Conservation (phyloP, 2,113 vertebrate species). For the Perca schrenkii region DNA sequence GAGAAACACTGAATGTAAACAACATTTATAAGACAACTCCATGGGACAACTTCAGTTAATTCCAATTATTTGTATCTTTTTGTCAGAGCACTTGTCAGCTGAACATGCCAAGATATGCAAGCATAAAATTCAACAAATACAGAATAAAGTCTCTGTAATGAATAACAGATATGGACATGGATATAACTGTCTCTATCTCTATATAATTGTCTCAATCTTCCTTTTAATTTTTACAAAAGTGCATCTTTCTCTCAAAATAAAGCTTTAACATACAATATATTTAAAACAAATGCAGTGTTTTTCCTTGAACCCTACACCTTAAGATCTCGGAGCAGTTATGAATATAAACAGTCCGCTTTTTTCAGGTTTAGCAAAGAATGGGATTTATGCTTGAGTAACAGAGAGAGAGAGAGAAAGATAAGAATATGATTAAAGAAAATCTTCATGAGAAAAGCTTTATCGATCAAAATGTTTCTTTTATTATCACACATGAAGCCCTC, state of each 20-base stretch:
- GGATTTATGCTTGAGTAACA: constrained; percentile 5
- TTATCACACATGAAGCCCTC: constrained; percentile 4
- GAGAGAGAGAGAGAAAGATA: background rate
- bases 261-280: too few species aligned
- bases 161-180: too few species aligned
- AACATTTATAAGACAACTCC: background rate
- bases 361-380: background rate
- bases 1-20: background rate
- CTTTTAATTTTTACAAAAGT: background rate
- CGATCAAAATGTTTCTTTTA: background rate
- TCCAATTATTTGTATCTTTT: background rate
- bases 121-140: background rate
- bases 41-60: background rate
- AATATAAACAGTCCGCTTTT: background rate
- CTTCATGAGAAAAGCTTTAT: constrained; percentile 16
- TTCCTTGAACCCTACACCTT: background rate
- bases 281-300: background rate
- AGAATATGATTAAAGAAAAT: constrained; percentile 14
- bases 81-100: background rate
- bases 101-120: background rate
- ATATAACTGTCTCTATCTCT: too few species aligned
- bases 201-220: background rate
- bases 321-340: background rate
- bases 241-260: background rate
- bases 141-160: background rate